Conservation (phyloP, 2,888 invertebrate species). For the Eristalis pertinax region DNA sequence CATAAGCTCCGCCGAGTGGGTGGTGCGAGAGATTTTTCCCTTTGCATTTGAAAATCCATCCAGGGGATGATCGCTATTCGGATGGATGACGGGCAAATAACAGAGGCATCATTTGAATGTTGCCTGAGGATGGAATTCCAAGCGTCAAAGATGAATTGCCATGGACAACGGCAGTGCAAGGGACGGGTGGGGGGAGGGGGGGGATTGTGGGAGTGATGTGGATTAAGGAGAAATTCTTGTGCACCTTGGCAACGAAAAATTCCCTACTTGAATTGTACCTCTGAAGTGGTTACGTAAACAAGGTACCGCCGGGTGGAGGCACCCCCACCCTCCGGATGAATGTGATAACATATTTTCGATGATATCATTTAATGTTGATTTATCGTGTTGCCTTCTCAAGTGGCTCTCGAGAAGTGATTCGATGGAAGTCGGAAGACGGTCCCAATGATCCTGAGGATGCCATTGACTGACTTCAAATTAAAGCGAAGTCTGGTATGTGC, state of each 20-base stretch:
- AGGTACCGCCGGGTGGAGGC: neutral
- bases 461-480: too few relatives aligned
- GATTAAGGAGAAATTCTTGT: slow-evolving; percentile 41
- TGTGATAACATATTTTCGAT: too few relatives aligned
- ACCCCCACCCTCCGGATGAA: too few relatives aligned
- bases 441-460: too few relatives aligned
- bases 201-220: neutral
- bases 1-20: slow-evolving; percentile 15
- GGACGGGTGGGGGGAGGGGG: neutral
- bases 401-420: too few relatives aligned
- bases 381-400: too few relatives aligned
- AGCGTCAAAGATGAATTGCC: slow-evolving; percentile 36
- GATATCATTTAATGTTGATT: too few relatives aligned
- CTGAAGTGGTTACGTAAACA: slow-evolving; percentile 47
- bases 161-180: slow-evolving; percentile 16
- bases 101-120: slow-evolving; percentile 35
- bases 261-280: slow-evolving; percentile 22
- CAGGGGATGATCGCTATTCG: slow-evolving; percentile 26
- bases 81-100: slow-evolving; percentile 5
- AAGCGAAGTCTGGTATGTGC: too few relatives aligned
- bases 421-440: too few relatives aligned
- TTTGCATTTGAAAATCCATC: neutral
- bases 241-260: slow-evolving; percentile 59
- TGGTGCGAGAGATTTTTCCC: slow-evolving; percentile 6
- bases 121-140: slow-evolving; percentile 46